Evolutionary conservation across 2,888 invertebrate genomes (phyloP).

Genomic region (Heliconius sara): DNA sequence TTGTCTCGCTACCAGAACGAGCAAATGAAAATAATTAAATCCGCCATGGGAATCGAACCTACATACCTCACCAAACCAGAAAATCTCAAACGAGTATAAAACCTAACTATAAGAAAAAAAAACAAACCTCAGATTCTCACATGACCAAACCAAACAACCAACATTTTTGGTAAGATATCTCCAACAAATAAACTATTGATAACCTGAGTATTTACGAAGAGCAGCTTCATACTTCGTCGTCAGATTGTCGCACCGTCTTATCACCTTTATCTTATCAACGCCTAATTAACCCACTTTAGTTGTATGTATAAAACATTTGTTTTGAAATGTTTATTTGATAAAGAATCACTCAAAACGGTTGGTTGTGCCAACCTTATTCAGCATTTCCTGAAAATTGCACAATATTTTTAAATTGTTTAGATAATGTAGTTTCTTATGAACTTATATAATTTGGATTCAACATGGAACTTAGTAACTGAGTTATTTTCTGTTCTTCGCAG

Average conservation of each 20-base stretch:
- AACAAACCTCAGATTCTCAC: constrained; percentile 18
- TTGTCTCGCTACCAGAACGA: no score
- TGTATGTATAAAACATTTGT: constrained; percentile 63
- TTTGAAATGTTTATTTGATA: constrained; percentile 65
- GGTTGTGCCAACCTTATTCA: constrained; percentile 53
- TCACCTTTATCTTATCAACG: constrained; percentile 66
- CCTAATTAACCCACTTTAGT: constrained; percentile 71
- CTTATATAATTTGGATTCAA: constrained; percentile 1
- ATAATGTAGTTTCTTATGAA: not conserved
- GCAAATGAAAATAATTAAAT: no score
- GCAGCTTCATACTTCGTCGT: constrained; percentile 39
- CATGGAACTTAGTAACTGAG: not conserved
- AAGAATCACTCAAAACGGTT: constrained; percentile 61
- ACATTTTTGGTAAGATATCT: constrained; percentile 33
- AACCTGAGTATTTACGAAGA: constrained; percentile 38
- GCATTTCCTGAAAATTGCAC: constrained; percentile 49
- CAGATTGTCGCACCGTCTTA: constrained; percentile 42
- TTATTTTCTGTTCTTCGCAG: no score
- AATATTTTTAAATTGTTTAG: constrained; percentile 34
- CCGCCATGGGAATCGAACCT: not conserved
- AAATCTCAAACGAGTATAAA: not conserved
- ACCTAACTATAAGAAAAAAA: not conserved
- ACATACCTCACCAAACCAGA: not conserved
- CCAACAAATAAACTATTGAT: constrained; percentile 39
- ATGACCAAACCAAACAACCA: constrained; percentile 18